A percentile compares a stretch with the other conserved stretches of the same genome.
Conservation (phyloP, 92 coral and sea anemone species). For the Porites divaricata region DNA sequence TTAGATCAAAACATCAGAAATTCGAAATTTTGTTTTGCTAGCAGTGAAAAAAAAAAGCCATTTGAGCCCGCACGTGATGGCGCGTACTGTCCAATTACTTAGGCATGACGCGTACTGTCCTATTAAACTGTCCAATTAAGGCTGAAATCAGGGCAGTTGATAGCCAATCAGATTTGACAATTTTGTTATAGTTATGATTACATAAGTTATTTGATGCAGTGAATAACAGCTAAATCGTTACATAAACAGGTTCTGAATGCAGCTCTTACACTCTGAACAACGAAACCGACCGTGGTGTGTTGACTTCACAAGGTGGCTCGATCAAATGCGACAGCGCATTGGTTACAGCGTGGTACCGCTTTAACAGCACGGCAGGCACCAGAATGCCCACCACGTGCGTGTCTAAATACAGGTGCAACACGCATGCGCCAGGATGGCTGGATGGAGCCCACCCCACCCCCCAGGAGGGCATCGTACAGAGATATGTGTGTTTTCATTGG, state of each 20-base stretch:
- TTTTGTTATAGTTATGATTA: too few species aligned
- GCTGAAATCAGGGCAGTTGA: too few species aligned
- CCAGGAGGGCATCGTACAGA: slow-evolving; percentile 44
- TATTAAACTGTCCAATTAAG: too few species aligned
- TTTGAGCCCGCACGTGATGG: too few species aligned
- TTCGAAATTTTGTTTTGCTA: too few species aligned
- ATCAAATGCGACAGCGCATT: slow-evolving; percentile 5
- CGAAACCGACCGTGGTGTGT: slow-evolving; percentile 19
- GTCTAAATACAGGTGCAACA: slow-evolving; percentile 2
- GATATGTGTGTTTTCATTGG: slow-evolving; percentile 45
- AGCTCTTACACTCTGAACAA: slow-evolving; percentile 5
- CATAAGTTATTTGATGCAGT: too few species aligned
- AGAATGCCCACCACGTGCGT: slow-evolving; percentile 39
- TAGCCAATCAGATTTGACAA: too few species aligned
- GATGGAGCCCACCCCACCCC: slow-evolving; percentile 43
- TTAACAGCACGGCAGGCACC: slow-evolving; percentile 46
- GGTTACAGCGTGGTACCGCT: slow-evolving; percentile 44
- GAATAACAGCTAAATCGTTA: too few species aligned
- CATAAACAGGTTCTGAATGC: slow-evolving; percentile 20
- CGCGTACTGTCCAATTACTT: too few species aligned
- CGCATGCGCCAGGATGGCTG: slow-evolving; percentile 67
- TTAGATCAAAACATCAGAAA: too few species aligned
- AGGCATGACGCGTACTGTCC: too few species aligned
- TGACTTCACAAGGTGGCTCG: not conserved
- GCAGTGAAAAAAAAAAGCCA: too few species aligned